phyloP scores from a whole-genome alignment of 2,113 vertebrate genomes.

The Daboia siamensis region DNA sequence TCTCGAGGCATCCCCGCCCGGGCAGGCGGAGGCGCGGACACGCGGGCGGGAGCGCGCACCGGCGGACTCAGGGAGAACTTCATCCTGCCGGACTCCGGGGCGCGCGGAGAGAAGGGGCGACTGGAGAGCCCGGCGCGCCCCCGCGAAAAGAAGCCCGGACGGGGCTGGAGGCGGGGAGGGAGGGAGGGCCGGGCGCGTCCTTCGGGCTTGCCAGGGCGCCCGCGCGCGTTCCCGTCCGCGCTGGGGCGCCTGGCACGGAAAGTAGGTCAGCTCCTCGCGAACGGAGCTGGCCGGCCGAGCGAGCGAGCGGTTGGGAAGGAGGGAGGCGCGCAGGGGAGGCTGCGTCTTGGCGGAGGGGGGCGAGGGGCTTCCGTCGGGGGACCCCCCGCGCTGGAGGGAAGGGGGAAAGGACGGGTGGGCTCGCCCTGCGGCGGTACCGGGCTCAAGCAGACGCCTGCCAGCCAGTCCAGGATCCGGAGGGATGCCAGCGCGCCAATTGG shows the following conservation, averaged over 20 bases:
- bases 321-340: not conserved
- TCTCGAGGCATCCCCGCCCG: not conserved
- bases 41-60: not conserved
- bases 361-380: not conserved
- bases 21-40: not conserved
- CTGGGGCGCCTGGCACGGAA: conserved; percentile 50
- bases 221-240: not conserved
- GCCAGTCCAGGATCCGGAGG: not conserved
- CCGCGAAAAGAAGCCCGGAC: too few relatives aligned
- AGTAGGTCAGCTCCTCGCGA: conserved; percentile 75
- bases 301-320: conserved; percentile 7
- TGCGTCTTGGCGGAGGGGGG: not conserved
- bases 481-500: not conserved
- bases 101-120: not conserved
- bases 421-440: not conserved
- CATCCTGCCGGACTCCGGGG: not conserved
- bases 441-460: not conserved
- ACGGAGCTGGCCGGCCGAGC: conserved; percentile 7
- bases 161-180: not conserved
- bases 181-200: not conserved
- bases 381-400: not conserved
- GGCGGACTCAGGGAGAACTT: not conserved
- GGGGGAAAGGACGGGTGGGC: not conserved
- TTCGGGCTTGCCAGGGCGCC: not conserved
- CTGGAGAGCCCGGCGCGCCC: not conserved